Conservation (phyloP, 2,888 invertebrate species). For the Mechanitis mazaeus region DNA sequence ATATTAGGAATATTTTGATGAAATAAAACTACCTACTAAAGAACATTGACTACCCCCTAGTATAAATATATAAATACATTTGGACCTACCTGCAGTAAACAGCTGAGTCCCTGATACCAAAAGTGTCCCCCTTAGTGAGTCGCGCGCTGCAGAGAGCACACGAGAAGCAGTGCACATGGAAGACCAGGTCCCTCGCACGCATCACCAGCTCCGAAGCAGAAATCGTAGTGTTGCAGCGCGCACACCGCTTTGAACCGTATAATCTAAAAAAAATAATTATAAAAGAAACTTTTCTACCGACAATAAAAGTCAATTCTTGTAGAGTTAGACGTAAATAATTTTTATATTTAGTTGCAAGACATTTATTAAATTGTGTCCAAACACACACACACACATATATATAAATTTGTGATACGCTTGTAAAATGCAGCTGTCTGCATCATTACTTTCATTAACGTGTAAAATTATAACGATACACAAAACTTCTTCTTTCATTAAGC, state of each 20-base stretch:
- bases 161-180: constrained; percentile 96
- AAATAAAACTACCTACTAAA: no score
- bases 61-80: no score
- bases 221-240: constrained; percentile 92
- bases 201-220: constrained; percentile 95
- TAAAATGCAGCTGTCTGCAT: constrained; percentile 3
- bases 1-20: no score
- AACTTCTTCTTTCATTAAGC: not conserved
- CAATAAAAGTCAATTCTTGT: not conserved
- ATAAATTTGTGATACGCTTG: not conserved
- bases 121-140: constrained; percentile 95
- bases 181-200: constrained; percentile 94
- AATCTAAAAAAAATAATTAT: constrained; percentile 77
- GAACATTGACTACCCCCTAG: no score
- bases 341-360: no score
- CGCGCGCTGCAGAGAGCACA: constrained; percentile 92
- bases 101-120: constrained; percentile 92
- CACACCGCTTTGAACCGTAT: constrained; percentile 92
- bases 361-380: no score
- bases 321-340: no score
- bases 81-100: constrained; percentile 85
- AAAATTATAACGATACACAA: not conserved
- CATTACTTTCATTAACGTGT: constrained; percentile 1
- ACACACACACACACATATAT: no score
- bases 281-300: not conserved